These are phyloP conservation scores for Rhyacichthys aspro DNA, from an alignment of 2,797 vertebrate species.

Conservation along the genomic window DNA sequence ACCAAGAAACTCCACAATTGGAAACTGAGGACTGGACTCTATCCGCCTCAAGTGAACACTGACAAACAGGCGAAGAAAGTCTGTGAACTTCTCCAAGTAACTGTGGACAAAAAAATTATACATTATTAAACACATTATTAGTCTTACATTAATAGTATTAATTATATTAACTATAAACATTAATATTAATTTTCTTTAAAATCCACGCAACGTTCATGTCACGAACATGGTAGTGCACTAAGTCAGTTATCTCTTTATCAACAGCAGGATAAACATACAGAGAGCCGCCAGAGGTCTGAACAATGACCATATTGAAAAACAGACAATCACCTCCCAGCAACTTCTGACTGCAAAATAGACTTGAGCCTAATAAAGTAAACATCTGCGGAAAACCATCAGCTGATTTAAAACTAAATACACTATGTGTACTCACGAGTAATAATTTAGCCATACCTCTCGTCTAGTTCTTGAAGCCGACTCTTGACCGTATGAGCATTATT, in stretches of 20 bases:
- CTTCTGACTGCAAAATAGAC: slow-evolving; percentile 5
- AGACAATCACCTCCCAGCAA: background rate
- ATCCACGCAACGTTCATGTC: too few relatives aligned
- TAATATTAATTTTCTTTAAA: too few relatives aligned
- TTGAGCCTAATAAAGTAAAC: background rate
- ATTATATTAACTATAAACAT: too few relatives aligned
- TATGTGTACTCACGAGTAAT: background rate
- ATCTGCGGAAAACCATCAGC: background rate
- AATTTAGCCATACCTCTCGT: slow-evolving; percentile 87
- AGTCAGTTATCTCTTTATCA: background rate
- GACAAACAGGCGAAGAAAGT: slow-evolving; percentile 97
- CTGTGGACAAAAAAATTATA: slow-evolving; percentile 70
- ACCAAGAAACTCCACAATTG: slow-evolving; percentile 94
- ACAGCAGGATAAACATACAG: background rate
- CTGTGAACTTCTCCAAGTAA: slow-evolving; percentile 98
- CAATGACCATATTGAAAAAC: slow-evolving; percentile 9
- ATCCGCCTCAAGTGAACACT: slow-evolving; percentile 95
- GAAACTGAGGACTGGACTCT: slow-evolving; percentile 96
- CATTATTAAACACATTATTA: background rate
- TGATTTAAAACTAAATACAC: background rate
- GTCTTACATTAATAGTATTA: too few relatives aligned
- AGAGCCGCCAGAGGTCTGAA: slow-evolving; percentile 8
- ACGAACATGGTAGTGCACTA: background rate
- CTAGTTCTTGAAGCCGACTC: slow-evolving; percentile 93
- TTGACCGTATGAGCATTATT: slow-evolving; percentile 93